These are phyloP conservation scores for Balaeniceps rex DNA, from an alignment of 2,113 vertebrate species.

Conservation along the genomic window DNA sequence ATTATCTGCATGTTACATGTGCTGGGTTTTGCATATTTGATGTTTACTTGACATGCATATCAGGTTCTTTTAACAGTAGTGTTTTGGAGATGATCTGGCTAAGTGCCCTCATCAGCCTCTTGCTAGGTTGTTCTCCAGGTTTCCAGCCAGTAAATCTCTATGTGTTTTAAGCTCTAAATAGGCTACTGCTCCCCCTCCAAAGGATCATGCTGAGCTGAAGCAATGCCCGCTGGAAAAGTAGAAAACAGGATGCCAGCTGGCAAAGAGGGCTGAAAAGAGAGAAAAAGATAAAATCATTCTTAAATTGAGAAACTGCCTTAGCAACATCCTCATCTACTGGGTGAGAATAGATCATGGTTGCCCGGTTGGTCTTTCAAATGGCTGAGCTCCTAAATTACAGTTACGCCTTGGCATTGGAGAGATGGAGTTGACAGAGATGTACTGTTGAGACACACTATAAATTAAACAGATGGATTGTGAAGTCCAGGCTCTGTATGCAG, in stretches of 20 bases:
- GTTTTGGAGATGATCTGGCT: slow-evolving; percentile 25
- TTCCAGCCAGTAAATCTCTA: slow-evolving; percentile 35
- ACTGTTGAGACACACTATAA: not conserved
- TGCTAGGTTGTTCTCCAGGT: slow-evolving; percentile 14
- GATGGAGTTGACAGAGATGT: not conserved
- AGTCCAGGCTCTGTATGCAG: not conserved
- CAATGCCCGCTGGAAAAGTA: slow-evolving; percentile 9
- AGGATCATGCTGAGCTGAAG: slow-evolving; percentile 5
- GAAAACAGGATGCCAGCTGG: slow-evolving; percentile 18
- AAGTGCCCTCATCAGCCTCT: slow-evolving; percentile 18
- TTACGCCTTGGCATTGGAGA: not conserved
- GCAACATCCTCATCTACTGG: not conserved
- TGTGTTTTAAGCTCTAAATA: slow-evolving; percentile 38
- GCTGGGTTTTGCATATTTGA: slow-evolving; percentile 11
- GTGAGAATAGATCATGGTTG: not conserved
- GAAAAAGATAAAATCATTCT: slow-evolving; percentile 4
- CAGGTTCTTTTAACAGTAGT: not conserved
- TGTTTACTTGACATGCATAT: slow-evolving; percentile 5
- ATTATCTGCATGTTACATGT: not conserved
- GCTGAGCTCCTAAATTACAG: slow-evolving; percentile 1
- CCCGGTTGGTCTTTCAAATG: not conserved
- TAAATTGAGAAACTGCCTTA: slow-evolving; percentile 22
- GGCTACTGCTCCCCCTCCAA: not conserved
- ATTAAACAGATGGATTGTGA: slow-evolving; percentile 22
- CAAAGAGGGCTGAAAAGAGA: not conserved